Evolutionary conservation across 2,888 invertebrate genomes (phyloP).

Genomic region (Hydroisotoma schaefferi): DNA sequence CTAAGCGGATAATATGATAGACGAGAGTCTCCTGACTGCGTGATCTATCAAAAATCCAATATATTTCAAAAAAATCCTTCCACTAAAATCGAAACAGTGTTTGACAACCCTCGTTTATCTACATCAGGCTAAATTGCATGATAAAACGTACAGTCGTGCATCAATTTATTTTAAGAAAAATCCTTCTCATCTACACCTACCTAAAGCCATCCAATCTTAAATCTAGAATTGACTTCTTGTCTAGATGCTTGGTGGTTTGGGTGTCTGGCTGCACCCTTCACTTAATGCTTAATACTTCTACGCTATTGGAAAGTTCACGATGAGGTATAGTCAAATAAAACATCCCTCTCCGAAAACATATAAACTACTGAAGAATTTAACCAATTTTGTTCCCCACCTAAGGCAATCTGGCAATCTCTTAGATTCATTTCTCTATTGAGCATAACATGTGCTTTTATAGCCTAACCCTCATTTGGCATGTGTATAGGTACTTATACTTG

Average conservation of each 20-base stretch:
- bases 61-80: conserved; percentile 12
- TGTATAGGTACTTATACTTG: no score
- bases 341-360: neutral
- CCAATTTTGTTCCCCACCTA: no score
- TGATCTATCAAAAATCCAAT: conserved; percentile 20
- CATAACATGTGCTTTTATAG: no score
- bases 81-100: conserved; percentile 16
- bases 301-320: no score
- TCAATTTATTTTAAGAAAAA: conserved; percentile 13
- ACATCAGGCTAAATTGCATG: conserved; percentile 10
- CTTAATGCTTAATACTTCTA: no score
- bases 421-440: no score
- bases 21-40: conserved; percentile 10
- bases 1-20: conserved; percentile 5
- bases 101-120: conserved; percentile 14
- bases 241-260: no score
- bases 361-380: no score
- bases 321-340: neutral
- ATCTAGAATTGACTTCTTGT: no score
- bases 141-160: conserved; percentile 16
- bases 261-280: no score
- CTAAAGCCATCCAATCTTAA: conserved; percentile 1
- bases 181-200: neutral
- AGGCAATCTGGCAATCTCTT: no score
- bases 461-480: no score